Evolutionary conservation across 2,888 invertebrate species (phyloP).

Genomic region (Lochmaea capreae): DNA sequence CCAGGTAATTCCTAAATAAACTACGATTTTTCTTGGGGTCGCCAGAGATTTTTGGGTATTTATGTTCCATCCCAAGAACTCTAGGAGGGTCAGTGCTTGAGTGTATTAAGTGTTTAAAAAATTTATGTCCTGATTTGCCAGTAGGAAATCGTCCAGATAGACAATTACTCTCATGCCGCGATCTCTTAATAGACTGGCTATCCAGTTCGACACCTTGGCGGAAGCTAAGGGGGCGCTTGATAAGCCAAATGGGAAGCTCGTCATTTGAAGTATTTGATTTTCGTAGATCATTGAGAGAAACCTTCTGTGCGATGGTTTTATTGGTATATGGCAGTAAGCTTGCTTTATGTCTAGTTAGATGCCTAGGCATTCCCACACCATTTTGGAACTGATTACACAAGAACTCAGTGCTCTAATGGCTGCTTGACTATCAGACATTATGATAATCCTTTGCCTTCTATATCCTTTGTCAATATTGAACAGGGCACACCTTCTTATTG

Average conservation of each 20-base stretch:
- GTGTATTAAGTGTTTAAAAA: not conserved
- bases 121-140: conserved; percentile 31
- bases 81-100: not conserved
- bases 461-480: too few relatives aligned
- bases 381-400: too few relatives aligned
- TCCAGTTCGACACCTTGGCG: conserved; percentile 49
- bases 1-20: not conserved
- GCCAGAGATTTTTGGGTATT: not conserved
- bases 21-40: not conserved
- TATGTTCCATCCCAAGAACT: not conserved
- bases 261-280: conserved; percentile 37
- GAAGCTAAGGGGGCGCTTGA: conserved; percentile 49
- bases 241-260: conserved; percentile 50
- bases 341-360: not conserved
- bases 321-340: not conserved
- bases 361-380: too few relatives aligned
- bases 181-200: conserved; percentile 42
- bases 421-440: too few relatives aligned
- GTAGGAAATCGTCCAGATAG: conserved; percentile 50
- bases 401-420: too few relatives aligned
- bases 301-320: not conserved
- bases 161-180: conserved; percentile 48
- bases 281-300: not conserved
- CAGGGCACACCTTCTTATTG: too few relatives aligned
- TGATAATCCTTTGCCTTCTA: too few relatives aligned